Evolutionary conservation across 2,113 vertebrate species (phyloP).

Genomic region (Anolis sagrei): DNA sequence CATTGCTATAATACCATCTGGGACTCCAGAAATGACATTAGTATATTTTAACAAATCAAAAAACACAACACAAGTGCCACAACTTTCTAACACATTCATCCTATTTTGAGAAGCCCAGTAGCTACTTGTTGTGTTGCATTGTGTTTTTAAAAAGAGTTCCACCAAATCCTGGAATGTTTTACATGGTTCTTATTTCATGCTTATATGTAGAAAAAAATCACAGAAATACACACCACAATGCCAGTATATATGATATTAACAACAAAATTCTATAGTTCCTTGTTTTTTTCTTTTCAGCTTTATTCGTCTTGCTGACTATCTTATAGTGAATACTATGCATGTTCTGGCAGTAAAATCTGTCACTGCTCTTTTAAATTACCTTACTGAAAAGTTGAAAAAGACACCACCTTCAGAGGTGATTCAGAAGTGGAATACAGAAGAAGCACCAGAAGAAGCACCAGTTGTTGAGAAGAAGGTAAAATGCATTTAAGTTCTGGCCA

Average conservation of each 20-base stretch:
- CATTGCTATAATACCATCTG: too few relatives aligned
- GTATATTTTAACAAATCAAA: too few relatives aligned
- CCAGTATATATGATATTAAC: neutral
- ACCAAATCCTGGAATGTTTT: neutral
- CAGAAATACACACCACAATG: neutral
- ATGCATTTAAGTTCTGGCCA: too few relatives aligned
- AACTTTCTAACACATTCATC: too few relatives aligned
- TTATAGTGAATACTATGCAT: constrained; percentile 85
- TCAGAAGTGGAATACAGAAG: constrained; percentile 73
- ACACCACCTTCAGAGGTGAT: constrained; percentile 77
- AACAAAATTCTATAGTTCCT: neutral
- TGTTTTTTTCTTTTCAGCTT: constrained; percentile 77
- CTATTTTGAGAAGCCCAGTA: too few relatives aligned
- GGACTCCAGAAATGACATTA: too few relatives aligned
- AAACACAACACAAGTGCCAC: too few relatives aligned
- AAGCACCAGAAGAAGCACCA: constrained; percentile 42
- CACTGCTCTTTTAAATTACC: constrained; percentile 71
- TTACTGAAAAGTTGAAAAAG: constrained; percentile 75
- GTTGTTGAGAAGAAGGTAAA: constrained; percentile 72
- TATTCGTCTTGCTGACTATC: constrained; percentile 84
- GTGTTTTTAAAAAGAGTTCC: too few relatives aligned
- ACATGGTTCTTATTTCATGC: neutral
- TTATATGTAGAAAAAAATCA: neutral
- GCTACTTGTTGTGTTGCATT: too few relatives aligned
- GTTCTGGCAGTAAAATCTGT: constrained; percentile 78